Percentiles rank a stretch among this genome's conserved stretches.
Evolutionary conservation across 1,140 invertebrate species (phyloP).

Genomic region (Zaprionus camerounensis): DNA sequence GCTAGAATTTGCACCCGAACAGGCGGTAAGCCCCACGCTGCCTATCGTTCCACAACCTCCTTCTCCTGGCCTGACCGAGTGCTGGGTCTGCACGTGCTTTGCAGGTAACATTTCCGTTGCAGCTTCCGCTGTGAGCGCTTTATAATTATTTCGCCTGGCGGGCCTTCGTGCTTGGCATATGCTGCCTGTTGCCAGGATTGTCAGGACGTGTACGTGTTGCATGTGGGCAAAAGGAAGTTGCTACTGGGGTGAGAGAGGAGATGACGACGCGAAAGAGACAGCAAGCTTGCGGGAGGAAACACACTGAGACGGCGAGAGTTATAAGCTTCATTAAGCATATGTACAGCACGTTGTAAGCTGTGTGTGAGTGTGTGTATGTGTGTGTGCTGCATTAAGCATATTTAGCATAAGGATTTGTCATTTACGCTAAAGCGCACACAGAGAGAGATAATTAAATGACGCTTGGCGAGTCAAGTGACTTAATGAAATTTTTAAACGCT

Average conservation of each 20-base stretch:
- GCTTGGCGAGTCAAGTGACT: conserved; percentile 61
- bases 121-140: conserved; percentile 80
- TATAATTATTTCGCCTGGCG: conserved; percentile 83
- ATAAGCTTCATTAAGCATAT: conserved; percentile 84
- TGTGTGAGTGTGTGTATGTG: conserved; percentile 23
- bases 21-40: conserved; percentile 28
- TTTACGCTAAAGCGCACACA: conserved; percentile 68
- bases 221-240: conserved; percentile 42
- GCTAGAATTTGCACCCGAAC: conserved; percentile 80
- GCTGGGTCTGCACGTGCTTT: conserved; percentile 68
- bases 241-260: neutral
- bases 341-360: conserved; percentile 78
- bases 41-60: neutral
- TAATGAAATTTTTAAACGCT: conserved; percentile 75
- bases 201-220: conserved; percentile 77
- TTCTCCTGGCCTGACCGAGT: conserved; percentile 1
- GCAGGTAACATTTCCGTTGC: conserved; percentile 83
- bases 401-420: conserved; percentile 84
- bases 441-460: conserved; percentile 77
- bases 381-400: conserved; percentile 79
- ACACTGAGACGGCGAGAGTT: conserved; percentile 67
- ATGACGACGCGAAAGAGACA: neutral
- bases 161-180: conserved; percentile 79
- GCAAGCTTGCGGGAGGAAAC: neutral
- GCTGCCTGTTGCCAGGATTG: conserved; percentile 81